Percentiles rank a stretch among this genome's conserved stretches.
Evolutionary conservation across 2,113 vertebrate species (phyloP).

Genomic region (Campylomormyrus numenius): DNA sequence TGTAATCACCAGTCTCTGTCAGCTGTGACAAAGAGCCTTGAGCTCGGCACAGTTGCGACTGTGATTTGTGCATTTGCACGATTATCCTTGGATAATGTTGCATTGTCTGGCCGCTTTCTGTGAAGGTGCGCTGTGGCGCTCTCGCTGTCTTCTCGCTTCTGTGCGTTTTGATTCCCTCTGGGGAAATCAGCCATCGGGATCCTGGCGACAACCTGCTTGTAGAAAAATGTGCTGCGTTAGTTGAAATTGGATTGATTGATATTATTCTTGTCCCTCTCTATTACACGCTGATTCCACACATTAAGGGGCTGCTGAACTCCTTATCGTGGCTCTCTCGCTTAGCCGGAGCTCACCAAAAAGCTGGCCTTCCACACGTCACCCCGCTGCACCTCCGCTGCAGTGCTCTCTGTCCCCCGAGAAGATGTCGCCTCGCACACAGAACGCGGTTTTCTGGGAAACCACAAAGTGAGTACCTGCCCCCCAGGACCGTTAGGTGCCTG

Average conservation of each 20-base stretch:
- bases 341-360: background rate
- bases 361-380: background rate
- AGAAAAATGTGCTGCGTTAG: background rate
- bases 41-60: background rate
- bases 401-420: background rate
- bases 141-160: background rate
- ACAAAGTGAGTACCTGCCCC: background rate
- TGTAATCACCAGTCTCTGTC: background rate
- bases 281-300: conserved; percentile 6
- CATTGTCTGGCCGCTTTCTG: background rate
- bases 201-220: background rate
- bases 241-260: background rate
- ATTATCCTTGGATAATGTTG: background rate
- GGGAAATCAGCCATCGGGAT: background rate
- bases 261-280: background rate
- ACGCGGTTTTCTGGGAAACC: background rate
- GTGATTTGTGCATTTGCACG: background rate
- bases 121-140: background rate
- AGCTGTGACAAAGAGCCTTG: background rate
- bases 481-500: no score
- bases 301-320: background rate
- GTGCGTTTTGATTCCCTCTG: background rate
- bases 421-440: background rate
- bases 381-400: background rate
- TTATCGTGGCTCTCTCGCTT: background rate